A percentile compares a stretch with the other conserved stretches of the same genome.
Evolutionary conservation across 37 sponge, comb jelly and placozoan species (phyloP).

Genomic region (Diacarnus erythraeanus): DNA sequence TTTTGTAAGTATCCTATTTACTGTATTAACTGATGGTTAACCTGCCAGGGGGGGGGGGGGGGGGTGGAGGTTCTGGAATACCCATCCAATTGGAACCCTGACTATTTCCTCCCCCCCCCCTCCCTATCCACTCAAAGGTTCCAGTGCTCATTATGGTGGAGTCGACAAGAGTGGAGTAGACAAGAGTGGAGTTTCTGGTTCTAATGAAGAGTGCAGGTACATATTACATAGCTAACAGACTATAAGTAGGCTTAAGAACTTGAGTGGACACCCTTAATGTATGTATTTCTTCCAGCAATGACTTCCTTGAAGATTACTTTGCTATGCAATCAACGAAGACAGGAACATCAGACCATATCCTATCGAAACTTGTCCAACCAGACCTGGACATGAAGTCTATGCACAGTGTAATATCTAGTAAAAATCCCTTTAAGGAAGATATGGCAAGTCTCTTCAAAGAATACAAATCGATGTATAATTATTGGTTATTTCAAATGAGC

Average conservation of each 20-base stretch:
- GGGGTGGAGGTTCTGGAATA: too few relatives aligned
- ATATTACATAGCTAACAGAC: too few relatives aligned
- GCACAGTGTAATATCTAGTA: constrained; percentile 2
- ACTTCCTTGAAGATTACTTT: constrained; percentile 40
- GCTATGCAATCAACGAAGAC: constrained; percentile 29
- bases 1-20: too few relatives aligned
- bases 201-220: constrained; percentile 4
- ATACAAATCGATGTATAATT: constrained; percentile 27
- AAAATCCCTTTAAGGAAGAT: constrained; percentile 20
- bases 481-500: constrained; percentile 67
- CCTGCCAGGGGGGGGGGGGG: too few relatives aligned
- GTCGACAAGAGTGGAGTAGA: constrained; percentile 27
- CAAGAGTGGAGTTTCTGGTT: constrained; percentile 40
- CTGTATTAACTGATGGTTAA: too few relatives aligned
- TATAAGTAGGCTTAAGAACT: too few relatives aligned
- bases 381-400: constrained; percentile 20
- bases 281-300: not conserved
- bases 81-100: too few relatives aligned
- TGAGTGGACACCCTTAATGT: too few relatives aligned
- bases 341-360: constrained; percentile 61
- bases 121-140: too few relatives aligned
- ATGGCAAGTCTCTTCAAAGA: constrained; percentile 9
- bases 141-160: too few relatives aligned
- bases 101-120: too few relatives aligned
- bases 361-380: constrained; percentile 28